Percentiles rank a stretch among this genome's conserved stretches.
phyloP scores from a whole-genome alignment of 2,888 invertebrate species.

The Hirtodrosophila cameraria region DNA sequence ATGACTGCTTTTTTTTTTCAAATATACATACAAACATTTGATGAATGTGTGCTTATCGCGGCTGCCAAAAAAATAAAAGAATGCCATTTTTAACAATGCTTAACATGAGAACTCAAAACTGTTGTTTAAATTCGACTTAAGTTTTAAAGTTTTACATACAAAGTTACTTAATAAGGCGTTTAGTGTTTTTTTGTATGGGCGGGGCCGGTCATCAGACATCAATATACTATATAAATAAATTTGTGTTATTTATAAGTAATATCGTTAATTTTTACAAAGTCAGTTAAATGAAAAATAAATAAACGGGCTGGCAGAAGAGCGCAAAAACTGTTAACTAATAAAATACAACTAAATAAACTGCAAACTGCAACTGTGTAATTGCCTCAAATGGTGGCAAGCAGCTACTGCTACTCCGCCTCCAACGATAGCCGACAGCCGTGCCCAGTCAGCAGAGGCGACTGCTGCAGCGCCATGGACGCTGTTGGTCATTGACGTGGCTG shows the following conservation, averaged over 20 bases:
- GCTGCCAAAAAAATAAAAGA: slow-evolving; percentile 18
- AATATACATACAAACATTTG: slow-evolving; percentile 44
- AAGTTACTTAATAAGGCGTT: slow-evolving; percentile 49
- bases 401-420: slow-evolving; percentile 40
- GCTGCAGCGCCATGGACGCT: slow-evolving; percentile 19
- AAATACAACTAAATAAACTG: slow-evolving; percentile 49
- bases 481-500: slow-evolving; percentile 83
- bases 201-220: slow-evolving; percentile 33
- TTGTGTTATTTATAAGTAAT: slow-evolving; percentile 33
- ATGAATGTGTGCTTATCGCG: slow-evolving; percentile 44
- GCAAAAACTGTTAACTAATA: slow-evolving; percentile 45
- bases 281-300: slow-evolving; percentile 63
- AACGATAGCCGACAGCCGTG: slow-evolving; percentile 23
- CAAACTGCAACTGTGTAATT: slow-evolving; percentile 15
- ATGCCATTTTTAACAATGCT: slow-evolving; percentile 34
- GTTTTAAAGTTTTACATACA: slow-evolving; percentile 40
- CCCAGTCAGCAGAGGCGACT: slow-evolving; percentile 23
- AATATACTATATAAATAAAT: slow-evolving; percentile 42
- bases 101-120: slow-evolving; percentile 34
- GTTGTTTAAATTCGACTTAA: slow-evolving; percentile 37
- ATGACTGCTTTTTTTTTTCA: slow-evolving; percentile 44
- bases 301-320: slow-evolving; percentile 46
- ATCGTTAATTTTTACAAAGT: slow-evolving; percentile 67
- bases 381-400: slow-evolving; percentile 23
- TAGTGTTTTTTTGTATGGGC: slow-evolving; percentile 37